Base-by-base conservation (phyloP, 2,797 vertebrate species). In the Ptychobarbus kaznakovi region DNA sequence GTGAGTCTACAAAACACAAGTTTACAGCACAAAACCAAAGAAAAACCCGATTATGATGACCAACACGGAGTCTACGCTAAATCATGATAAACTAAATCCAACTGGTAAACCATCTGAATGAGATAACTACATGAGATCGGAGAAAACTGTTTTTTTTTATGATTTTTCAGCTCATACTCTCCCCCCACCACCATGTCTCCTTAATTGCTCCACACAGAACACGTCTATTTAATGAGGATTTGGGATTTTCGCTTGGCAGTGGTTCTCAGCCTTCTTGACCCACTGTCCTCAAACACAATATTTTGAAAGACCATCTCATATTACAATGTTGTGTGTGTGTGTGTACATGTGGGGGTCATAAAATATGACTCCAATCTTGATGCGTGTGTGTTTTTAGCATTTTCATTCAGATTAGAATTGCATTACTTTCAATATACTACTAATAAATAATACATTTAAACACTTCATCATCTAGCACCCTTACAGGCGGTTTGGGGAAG, bases 1-100 rank as follows among this genome's bases (percentile, higher is more conserved):
- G 46, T 99, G 98, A 0, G 97, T 99, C 97, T 99, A 53, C 15
- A 82, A 22, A 84, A 51, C 3, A 76, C 20, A 20, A n/a, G 3
- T n/a, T 38, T 56, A 51, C 46, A 44, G 28, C 4, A 42, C 2
- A 32, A 61, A 70, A 69, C 49, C 2, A 10, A 53, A 22, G 40
- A 53, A 8, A 42, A 8, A 42, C 12, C 22, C 12, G n/a, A 65
- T 32, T 11, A 75, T 10, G 66, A 75, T 20, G 35, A 42, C 32
- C 38, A 16, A 68, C 9, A 18, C 9, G 3, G 42, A 66, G 15
- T 4, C 16, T 63, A 77, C 15, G 12, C 8, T 0, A 56, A 65
- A 6, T 11, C 4, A 51, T 12, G 20, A n/a, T 3, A 61, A 12
- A 0, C 32, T 10, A 68, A 38, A 66, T 66, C 32, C 18, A 35